Evolutionary conservation across 2,797 vertebrate species (phyloP), one percentile per base, ranked within the genome.

Genomic region (Phalloptychus januarius): DNA sequence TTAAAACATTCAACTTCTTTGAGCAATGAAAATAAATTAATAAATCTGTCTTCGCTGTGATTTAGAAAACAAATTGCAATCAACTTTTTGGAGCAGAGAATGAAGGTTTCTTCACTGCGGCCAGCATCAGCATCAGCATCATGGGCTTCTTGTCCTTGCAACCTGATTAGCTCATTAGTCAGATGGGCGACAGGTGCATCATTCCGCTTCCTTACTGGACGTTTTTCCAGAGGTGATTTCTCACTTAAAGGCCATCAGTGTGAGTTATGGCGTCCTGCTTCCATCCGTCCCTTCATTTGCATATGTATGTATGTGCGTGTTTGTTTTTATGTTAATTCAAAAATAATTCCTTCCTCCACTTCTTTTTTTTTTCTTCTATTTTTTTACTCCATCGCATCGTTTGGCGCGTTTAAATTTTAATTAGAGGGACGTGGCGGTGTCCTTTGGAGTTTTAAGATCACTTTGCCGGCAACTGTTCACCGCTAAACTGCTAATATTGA

Each of bases 151-250:
- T 61, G 91, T 89, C 93, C 91, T 93, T 93, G 91, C 87, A 56
- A 81, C 84, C 85, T 87, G 89, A 93, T 93, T 93, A 90, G 87
- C 83, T 91, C 91, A 92, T 94, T 92, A 92, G 89, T 92, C 91
- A 93, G 89, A 88, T 78, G 78, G 89, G 83, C 83, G 89, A 89
- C 91, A 93, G 92, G 92, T 94, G 89, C 89, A 88, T 91, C 88
- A 84, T 93, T 87, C 86, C 79, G 79, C 89, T 85, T 87, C 86
- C 87, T 90, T 89, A 90, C 87, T 92, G 89, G 85, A 79, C 75
- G 44, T 67, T 90, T 91, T 86, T 87, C 82, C 44, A 72, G 88
- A 86, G 89, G 81, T 61, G 77, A 88, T 89, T 87, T 81, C 86
- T 92, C 87, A 81, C 83, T 88, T 89, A 87, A 85, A 91, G 90